Conservation (phyloP, 2,888 invertebrate species). For the Neoscelio sp. region DNA sequence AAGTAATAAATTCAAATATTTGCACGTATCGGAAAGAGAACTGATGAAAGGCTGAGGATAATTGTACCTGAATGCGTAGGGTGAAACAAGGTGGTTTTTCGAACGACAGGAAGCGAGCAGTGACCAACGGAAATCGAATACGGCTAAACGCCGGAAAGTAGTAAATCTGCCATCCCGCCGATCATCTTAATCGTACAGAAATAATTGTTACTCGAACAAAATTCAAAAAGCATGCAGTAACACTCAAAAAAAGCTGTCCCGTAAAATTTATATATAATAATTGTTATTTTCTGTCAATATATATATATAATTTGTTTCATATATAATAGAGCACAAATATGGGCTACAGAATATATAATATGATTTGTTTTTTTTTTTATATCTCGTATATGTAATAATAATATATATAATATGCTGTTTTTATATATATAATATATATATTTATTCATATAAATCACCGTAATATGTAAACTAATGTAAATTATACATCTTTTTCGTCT, state of each 20-base stretch:
- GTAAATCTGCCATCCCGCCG: conserved; percentile 8
- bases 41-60: conserved; percentile 45
- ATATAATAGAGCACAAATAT: conserved; percentile 62
- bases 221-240: not conserved
- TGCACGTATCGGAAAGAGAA: conserved; percentile 27
- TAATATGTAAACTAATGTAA: conserved; percentile 76
- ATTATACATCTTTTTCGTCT: conserved; percentile 75
- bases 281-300: conserved; percentile 69
- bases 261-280: conserved; percentile 69
- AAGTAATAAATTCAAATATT: conserved; percentile 35
- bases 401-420: conserved; percentile 71
- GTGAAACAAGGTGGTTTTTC: conserved; percentile 49
- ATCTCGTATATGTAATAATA: conserved; percentile 66
- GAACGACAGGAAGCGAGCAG: conserved; percentile 51
- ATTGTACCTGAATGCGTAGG: conserved; percentile 40
- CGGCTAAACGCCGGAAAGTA: conserved; percentile 59
- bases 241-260: conserved; percentile 44
- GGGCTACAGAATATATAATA: conserved; percentile 69
- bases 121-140: conserved; percentile 69
- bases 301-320: conserved; percentile 70
- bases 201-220: conserved; percentile 18
- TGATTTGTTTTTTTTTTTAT: conserved; percentile 53
- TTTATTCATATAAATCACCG: conserved; percentile 74
- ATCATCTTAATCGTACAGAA: conserved; percentile 25
- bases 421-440: conserved; percentile 71